Evolutionary conservation across 2,113 vertebrate genomes (phyloP).

Genomic region (Siphamia tubifer): DNA sequence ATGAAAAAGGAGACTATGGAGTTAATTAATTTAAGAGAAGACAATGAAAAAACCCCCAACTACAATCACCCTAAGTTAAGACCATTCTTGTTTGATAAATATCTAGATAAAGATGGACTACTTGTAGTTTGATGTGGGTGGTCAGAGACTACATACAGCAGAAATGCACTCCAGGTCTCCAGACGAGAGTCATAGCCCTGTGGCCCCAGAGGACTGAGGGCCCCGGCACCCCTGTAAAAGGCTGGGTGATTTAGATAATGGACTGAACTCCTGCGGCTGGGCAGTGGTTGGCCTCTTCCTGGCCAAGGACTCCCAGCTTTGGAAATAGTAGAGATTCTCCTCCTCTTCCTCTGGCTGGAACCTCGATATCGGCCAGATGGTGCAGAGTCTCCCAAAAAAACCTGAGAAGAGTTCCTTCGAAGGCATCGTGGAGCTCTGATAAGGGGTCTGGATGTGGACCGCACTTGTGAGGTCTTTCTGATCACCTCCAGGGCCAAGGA

Average conservation of each 20-base stretch:
- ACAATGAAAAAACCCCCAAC: too few relatives aligned
- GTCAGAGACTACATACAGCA: slow-evolving; percentile 83
- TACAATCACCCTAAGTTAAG: too few relatives aligned
- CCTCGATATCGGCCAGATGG: slow-evolving; percentile 56
- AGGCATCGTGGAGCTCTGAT: slow-evolving; percentile 80
- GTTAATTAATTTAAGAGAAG: too few relatives aligned
- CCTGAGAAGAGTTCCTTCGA: slow-evolving; percentile 80
- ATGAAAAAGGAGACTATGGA: too few relatives aligned
- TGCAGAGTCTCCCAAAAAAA: slow-evolving; percentile 57
- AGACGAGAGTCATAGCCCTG: slow-evolving; percentile 54
- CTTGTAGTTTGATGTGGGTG: too few relatives aligned
- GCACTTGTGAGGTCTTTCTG: not conserved
- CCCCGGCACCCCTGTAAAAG: slow-evolving; percentile 39
- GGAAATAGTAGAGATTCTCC: slow-evolving; percentile 68
- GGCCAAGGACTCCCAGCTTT: slow-evolving; percentile 72
- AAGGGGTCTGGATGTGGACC: slow-evolving; percentile 24
- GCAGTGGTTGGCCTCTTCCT: slow-evolving; percentile 41
- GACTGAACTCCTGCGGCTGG: slow-evolving; percentile 50
- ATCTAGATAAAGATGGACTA: too few relatives aligned
- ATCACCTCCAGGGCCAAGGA: not conserved
- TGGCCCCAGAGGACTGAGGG: slow-evolving; percentile 23
- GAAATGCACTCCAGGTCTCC: slow-evolving; percentile 80
- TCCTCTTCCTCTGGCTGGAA: slow-evolving; percentile 75
- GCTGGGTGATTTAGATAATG: slow-evolving; percentile 50
- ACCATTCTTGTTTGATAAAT: too few relatives aligned